Percentiles rank a stretch among this genome's conserved stretches.
phyloP scores from a whole-genome alignment of 2,888 invertebrate species.

The Eupithecia abbreviata region DNA sequence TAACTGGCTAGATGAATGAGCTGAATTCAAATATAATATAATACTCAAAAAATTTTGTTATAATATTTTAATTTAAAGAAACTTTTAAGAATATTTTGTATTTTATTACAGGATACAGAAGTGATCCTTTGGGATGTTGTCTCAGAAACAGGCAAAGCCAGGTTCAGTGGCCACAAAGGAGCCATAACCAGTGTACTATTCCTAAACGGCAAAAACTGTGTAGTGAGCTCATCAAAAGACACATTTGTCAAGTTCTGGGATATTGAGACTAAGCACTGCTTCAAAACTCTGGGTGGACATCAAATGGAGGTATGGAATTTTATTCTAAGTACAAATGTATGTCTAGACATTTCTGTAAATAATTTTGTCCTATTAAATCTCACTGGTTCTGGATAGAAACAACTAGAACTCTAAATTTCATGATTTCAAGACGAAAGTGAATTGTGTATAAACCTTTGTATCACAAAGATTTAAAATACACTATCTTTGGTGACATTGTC shows the following conservation, averaged over 20 bases:
- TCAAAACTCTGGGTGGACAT: conserved; percentile 96
- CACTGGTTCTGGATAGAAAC: background rate
- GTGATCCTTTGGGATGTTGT: conserved; percentile 97
- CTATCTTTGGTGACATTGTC: too few relatives aligned
- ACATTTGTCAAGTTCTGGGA: conserved; percentile 99
- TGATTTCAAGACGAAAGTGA: background rate
- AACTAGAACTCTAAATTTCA: background rate
- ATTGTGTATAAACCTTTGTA: too few relatives aligned
- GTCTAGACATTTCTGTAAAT: background rate
- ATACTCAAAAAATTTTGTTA: background rate
- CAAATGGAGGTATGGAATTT: conserved; percentile 87
- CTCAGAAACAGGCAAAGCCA: conserved; percentile 93
- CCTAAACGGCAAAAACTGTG: conserved; percentile 86
- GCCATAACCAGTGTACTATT: conserved; percentile 92
- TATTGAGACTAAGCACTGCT: conserved; percentile 96
- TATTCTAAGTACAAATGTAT: background rate
- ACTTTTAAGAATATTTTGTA: background rate
- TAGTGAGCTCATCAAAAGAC: conserved; percentile 95
- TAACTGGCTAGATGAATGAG: background rate
- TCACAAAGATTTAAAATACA: too few relatives aligned
- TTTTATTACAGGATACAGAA: conserved; percentile 90
- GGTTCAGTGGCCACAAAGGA: conserved; percentile 96
- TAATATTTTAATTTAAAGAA: background rate
- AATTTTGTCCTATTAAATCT: background rate
- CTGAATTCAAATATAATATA: background rate